phyloP scores from a whole-genome alignment of 2,888 invertebrate genomes.

The Cynaeus angustus region DNA sequence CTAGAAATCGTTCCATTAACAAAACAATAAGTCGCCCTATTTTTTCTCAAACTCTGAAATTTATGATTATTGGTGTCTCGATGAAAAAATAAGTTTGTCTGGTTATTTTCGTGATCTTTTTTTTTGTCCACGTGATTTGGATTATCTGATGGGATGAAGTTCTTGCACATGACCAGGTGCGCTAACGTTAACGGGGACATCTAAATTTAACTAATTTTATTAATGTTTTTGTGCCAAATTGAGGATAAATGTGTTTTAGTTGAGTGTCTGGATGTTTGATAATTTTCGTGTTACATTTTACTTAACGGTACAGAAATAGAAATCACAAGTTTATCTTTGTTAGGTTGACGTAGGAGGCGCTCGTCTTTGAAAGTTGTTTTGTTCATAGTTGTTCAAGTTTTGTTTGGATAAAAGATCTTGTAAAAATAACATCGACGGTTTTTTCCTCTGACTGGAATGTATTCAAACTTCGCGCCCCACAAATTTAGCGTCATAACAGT shows the following conservation, averaged over 20 bases:
- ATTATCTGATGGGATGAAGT: not conserved
- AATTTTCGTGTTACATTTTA: conserved; percentile 17
- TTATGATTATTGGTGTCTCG: not conserved
- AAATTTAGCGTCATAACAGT: no score
- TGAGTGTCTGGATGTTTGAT: conserved; percentile 7
- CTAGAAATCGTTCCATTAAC: conserved; percentile 19
- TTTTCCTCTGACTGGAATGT: not conserved
- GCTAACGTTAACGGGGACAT: conserved; percentile 25
- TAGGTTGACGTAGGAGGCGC: conserved; percentile 22
- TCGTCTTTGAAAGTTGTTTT: conserved; percentile 16
- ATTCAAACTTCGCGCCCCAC: not conserved
- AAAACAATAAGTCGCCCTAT: conserved; percentile 21
- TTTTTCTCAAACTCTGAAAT: conserved; percentile 9
- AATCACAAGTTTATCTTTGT: conserved; percentile 28
- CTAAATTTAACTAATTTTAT: conserved; percentile 36
- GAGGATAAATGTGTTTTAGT: conserved; percentile 30
- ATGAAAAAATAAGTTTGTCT: no score
- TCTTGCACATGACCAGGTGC: conserved; percentile 28
- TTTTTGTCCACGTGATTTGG: not conserved
- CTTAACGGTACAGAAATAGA: conserved; percentile 37
- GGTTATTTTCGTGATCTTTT: not conserved
- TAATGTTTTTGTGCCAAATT: conserved; percentile 39
- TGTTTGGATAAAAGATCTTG: not conserved
- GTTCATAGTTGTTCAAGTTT: conserved; percentile 6
- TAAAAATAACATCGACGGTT: not conserved